Base-by-base conservation (phyloP, 2,113 vertebrate genomes). In the Nothobranchius furzeri region DNA sequence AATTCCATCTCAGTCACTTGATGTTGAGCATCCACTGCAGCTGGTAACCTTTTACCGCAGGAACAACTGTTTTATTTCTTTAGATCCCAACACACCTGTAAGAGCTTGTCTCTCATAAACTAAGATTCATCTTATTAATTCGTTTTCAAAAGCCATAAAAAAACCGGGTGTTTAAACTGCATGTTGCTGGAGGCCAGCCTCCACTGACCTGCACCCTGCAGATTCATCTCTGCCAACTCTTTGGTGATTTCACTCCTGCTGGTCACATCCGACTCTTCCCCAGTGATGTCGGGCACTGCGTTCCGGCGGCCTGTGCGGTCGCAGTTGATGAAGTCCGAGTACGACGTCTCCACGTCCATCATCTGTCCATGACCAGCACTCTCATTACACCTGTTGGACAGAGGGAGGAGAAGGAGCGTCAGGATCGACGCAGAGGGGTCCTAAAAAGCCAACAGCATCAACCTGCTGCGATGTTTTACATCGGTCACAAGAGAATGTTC, bases 271-370 rank as follows among this genome's bases (percentile, higher is more conserved):
- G 75, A 71, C 0, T 90, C 92, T 37, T 96, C 92, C 3, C 90
- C 88, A 20, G 92, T 82, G 89, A 99, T 97, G 91, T 98, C 95
- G 0, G 95, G 95, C 65, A 98, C 94, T 0, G 98, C 98, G 50
- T 99, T 98, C 91, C 98, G 95, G 72, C 97, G 95, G 65, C 98
- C 97, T 0, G 95, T 95, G 60, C 98, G 94, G 86, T 97, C 96
- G 11, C 95, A 98, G 91, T 94, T 94, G 82, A 98, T 98, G 70
- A 99, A 99, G 86, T 99, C 97, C 0, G 94, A 94, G 90, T 97
- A 98, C 24, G 95, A 95, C 90, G 96, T 91, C 94, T 96, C 96
- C 78, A 96, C 94, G 87, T 99, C 96, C 96, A 98, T 98, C 93
- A 94, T 85, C 93, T 95, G 90, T 87, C 88, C 92, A 82, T 93